These are phyloP conservation scores for Mythimna impura DNA, from an alignment of 2,888 invertebrate genomes.

Conservation along the genomic window DNA sequence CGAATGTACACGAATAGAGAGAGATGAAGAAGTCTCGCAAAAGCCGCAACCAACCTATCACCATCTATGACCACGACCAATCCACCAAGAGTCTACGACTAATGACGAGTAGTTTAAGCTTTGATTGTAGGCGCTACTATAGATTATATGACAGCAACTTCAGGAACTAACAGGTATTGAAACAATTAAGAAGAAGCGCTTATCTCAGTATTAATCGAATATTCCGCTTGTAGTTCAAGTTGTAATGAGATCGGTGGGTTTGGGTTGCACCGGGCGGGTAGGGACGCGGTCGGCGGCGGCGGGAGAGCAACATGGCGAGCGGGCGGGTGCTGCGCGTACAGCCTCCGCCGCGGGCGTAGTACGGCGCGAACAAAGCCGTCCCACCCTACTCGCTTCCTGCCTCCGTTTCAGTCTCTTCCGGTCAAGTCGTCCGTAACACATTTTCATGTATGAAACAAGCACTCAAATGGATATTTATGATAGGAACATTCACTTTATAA, in stretches of 20 bases:
- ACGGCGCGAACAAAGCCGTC: conserved; percentile 83
- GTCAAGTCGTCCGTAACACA: conserved; percentile 71
- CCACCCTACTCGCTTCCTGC: conserved; percentile 82
- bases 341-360: conserved; percentile 86
- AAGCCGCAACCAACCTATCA: too few species aligned
- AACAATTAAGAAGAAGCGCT: conserved; percentile 19
- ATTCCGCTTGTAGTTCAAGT: conserved; percentile 53
- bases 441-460: conserved; percentile 80
- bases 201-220: conserved; percentile 57
- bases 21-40: too few species aligned
- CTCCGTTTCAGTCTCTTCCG: conserved; percentile 73
- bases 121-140: background rate
- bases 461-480: conserved; percentile 71
- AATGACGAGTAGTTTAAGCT: conserved; percentile 2
- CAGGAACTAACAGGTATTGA: background rate
- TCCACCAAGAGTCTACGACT: too few species aligned
- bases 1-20: too few species aligned
- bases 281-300: conserved; percentile 64
- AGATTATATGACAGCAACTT: background rate
- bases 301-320: conserved; percentile 80
- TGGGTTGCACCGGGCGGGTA: conserved; percentile 58
- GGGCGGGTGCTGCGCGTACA: conserved; percentile 89
- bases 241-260: conserved; percentile 53
- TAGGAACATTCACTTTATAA: conserved; percentile 73
- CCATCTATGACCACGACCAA: too few species aligned